Evolutionary conservation across 92 coral and sea anemone species (phyloP).

Genomic region (Blastomussa wellsi): DNA sequence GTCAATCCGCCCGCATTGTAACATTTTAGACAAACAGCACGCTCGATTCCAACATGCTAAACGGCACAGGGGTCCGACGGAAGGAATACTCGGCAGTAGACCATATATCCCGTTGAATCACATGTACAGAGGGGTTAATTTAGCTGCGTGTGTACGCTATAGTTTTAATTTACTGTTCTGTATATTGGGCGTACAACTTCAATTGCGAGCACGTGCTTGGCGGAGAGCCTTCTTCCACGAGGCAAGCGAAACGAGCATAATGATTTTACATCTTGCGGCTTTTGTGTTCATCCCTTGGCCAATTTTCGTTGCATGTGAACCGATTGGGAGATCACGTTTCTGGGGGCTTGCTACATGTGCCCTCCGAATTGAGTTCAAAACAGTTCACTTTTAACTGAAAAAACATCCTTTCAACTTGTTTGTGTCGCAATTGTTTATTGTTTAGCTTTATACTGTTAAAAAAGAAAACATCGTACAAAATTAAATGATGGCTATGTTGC

Average conservation of each 20-base stretch:
- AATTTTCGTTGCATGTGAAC: neutral
- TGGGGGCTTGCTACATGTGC: neutral
- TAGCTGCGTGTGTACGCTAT: constrained; percentile 21
- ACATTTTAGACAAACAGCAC: neutral
- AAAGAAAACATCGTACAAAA: neutral
- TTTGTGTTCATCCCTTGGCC: neutral
- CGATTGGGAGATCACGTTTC: neutral
- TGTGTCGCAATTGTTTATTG: neutral
- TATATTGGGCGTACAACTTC: neutral
- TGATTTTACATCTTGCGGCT: neutral
- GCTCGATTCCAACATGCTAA: neutral
- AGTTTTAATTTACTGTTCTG: constrained; percentile 15
- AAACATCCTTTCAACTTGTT: neutral
- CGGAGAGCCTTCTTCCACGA: constrained; percentile 1
- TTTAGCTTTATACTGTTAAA: neutral
- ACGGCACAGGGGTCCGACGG: neutral
- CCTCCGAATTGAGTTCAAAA: neutral
- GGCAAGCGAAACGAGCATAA: neutral
- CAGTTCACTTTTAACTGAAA: neutral
- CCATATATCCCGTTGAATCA: neutral
- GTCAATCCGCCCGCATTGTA: neutral
- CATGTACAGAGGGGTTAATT: neutral
- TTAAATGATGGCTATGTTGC: neutral
- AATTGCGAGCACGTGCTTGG: constrained; percentile 8
- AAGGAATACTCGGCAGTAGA: constrained; percentile 6